These are phyloP conservation scores for Chelmon rostratus DNA, from an alignment of 2,797 vertebrate genomes.

Conservation along the genomic window DNA sequence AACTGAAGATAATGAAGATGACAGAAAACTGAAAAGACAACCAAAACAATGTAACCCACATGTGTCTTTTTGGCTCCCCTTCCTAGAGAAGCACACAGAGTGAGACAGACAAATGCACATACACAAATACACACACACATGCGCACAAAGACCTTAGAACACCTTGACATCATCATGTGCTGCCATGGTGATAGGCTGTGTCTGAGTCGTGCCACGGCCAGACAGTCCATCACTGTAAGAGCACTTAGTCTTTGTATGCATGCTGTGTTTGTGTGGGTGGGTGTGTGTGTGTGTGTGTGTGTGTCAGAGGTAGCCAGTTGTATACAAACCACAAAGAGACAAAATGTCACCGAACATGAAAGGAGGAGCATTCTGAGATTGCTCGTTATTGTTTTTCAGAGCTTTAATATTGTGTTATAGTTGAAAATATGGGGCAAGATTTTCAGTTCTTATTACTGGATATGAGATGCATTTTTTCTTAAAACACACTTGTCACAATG, in stretches of 20 bases:
- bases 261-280: constrained; percentile 28
- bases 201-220: constrained; percentile 38
- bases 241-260: constrained; percentile 56
- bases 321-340: constrained; percentile 32
- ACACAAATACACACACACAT: constrained; percentile 14
- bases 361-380: constrained; percentile 15
- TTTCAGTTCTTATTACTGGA: not conserved
- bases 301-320: constrained; percentile 10
- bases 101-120: constrained; percentile 21
- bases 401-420: not conserved
- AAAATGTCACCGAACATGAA: constrained; percentile 40
- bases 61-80: constrained; percentile 7
- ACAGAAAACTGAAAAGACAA: constrained; percentile 10
- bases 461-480: not conserved
- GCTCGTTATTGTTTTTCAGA: constrained; percentile 15
- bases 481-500: not conserved
- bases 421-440: constrained; percentile 12
- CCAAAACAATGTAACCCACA: constrained; percentile 18
- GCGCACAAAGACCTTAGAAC: constrained; percentile 24
- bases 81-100: constrained; percentile 14
- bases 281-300: constrained; percentile 8
- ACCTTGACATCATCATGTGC: constrained; percentile 53
- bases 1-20: constrained; percentile 1
- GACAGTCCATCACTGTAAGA: constrained; percentile 55
- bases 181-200: constrained; percentile 53